Conservation (phyloP, 2,888 invertebrate species). For the Tenthredo distinguenda region DNA sequence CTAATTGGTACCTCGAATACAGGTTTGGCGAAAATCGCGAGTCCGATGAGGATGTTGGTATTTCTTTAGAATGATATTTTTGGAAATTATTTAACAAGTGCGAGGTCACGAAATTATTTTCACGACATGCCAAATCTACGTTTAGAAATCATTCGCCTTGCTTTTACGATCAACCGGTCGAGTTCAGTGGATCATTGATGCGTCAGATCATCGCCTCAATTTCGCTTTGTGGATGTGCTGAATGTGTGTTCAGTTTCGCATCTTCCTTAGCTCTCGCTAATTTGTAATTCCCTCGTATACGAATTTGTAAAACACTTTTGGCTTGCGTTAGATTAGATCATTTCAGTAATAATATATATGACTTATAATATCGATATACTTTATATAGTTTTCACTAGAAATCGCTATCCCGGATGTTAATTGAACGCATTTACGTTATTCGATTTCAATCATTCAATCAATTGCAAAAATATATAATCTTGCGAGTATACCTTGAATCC, state of each 20-base stretch:
- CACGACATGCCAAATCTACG: neutral
- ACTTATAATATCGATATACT: neutral
- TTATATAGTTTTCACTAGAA: neutral
- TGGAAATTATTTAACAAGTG: neutral
- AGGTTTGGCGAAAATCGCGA: neutral
- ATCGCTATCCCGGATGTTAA: neutral
- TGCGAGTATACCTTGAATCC: neutral
- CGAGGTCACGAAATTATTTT: neutral
- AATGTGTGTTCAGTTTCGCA: neutral
- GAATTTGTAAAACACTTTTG: neutral
- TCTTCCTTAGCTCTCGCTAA: neutral
- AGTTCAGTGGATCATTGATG: neutral
- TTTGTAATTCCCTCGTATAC: too few relatives aligned
- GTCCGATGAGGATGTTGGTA: neutral
- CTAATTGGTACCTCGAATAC: constrained; percentile 3
- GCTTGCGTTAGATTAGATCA: neutral
- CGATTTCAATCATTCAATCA: neutral
- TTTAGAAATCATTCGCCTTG: neutral
- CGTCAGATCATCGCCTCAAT: neutral
- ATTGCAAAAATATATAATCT: neutral
- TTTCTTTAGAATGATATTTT: neutral
- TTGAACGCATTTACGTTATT: neutral
- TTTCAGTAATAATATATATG: neutral
- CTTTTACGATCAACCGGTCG: neutral
- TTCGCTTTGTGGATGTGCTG: neutral